Conservation (phyloP, 2,113 vertebrate genomes). For the Nannospalax galili region DNA sequence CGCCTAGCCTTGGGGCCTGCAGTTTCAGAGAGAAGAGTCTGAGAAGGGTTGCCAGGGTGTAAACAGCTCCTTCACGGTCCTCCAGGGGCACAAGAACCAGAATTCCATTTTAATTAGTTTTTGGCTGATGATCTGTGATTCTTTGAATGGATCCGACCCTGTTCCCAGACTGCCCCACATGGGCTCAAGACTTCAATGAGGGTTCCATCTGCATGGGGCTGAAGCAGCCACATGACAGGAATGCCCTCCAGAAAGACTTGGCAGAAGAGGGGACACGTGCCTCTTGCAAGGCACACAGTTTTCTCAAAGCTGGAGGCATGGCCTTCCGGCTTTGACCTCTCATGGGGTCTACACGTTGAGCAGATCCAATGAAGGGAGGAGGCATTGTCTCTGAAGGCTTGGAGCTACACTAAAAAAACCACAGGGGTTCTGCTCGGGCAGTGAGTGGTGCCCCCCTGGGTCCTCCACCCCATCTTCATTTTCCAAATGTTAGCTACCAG, state of each 20-base stretch:
- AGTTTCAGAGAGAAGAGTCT: not conserved
- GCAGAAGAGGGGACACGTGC: not conserved
- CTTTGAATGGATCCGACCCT: constrained; percentile 48
- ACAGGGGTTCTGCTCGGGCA: not conserved
- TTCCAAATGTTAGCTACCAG: not conserved
- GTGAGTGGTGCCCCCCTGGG: too few relatives aligned
- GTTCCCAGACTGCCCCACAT: constrained; percentile 35
- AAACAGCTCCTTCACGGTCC: constrained; percentile 4
- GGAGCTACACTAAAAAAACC: not conserved
- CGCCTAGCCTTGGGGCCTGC: not conserved
- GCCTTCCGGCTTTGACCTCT: not conserved
- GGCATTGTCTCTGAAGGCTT: not conserved
- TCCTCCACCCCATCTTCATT: accelerated
- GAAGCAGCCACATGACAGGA: not conserved
- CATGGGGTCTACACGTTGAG: not conserved
- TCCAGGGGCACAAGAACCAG: constrained; percentile 30
- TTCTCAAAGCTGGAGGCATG: not conserved
- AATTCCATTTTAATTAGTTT: constrained; percentile 67
- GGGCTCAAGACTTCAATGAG: constrained; percentile 3
- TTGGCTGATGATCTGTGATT: constrained; percentile 42
- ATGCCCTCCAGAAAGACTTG: not conserved
- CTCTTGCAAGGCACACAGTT: not conserved
- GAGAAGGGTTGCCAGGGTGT: constrained; percentile 39
- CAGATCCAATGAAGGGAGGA: not conserved
- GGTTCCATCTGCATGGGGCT: not conserved